Base-by-base conservation (phyloP, 1,140 invertebrate genomes). In the Homarus americanus region DNA sequence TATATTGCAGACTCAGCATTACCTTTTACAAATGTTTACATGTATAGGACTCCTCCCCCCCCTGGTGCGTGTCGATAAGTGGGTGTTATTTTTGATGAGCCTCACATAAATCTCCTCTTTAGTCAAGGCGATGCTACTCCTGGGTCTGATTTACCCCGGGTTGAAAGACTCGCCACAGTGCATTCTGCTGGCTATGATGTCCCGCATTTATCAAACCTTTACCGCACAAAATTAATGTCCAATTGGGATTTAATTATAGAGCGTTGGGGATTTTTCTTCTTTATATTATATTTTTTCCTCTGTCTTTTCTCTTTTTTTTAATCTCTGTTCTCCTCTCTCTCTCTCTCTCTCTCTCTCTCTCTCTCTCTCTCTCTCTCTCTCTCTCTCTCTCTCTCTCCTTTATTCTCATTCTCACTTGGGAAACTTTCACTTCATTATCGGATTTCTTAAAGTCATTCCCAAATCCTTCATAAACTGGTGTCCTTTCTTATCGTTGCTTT, bases 171-270 rank as follows among this genome's bases (percentile, higher is more conserved):
- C n/a, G 28, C 63, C 28, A 69, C 63, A 69, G 63, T 69, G 63
- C 63, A 69, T 32, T 69, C 73, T 38, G 73, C 73, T 38, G 73
- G 73, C 4, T 80, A 41, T 53, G 40, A 53, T 32, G 15, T n/a
- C 28, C 41, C 17, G 53, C 83, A 69, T 86, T 53, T 44, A 86
- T 86, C 83, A 86, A 86, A 86, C 41, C 36, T 86, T 86, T 86
- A 86, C 83, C 83, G 83, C 83, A n/a, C 38, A 75, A 86, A 86
- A 86, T 86, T 86, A 86, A 86, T 86, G 83, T 86, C 83, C 72
- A 44, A 38, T 75, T 44, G 69, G 20, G 83, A 41, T 53, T 86
- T 86, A 86, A 86, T 86, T 86, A 75, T 49, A 86, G 69, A 49
- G 49, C 78, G 36, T 80, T 24, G 20, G 24, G 4, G 28, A 20